These are phyloP conservation scores for Dioctria rufipes DNA, from an alignment of 2,888 invertebrate genomes.

Conservation along the genomic window DNA sequence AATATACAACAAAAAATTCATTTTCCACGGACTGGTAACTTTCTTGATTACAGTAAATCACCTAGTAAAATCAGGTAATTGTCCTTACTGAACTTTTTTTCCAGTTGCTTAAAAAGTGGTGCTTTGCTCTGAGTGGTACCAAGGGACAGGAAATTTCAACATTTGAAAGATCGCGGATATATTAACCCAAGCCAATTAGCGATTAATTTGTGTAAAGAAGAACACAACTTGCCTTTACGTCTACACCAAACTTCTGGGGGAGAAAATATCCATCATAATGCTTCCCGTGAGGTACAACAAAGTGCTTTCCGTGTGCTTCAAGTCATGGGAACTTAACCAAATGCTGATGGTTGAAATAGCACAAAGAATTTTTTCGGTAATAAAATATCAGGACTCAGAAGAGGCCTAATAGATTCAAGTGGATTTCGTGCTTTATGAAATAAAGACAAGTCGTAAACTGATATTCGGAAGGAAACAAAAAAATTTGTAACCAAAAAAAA, in stretches of 20 bases:
- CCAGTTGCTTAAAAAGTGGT: constrained; percentile 33
- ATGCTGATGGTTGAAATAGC: constrained; percentile 35
- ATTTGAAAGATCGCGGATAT: constrained; percentile 38
- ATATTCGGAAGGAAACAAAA: constrained; percentile 25
- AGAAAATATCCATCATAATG: background rate
- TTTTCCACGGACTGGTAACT: background rate
- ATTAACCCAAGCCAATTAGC: constrained; percentile 57
- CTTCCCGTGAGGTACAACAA: background rate
- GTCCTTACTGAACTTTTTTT: constrained; percentile 40
- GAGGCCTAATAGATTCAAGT: constrained; percentile 54
- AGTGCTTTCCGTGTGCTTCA: constrained; percentile 29
- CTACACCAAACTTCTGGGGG: background rate
- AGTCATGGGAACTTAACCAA: constrained; percentile 41
- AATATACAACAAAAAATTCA: background rate
- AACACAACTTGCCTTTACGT: constrained; percentile 30
- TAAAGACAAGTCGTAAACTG: constrained; percentile 52
- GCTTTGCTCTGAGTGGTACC: constrained; percentile 40
- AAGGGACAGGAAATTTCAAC: constrained; percentile 34
- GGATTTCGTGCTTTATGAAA: constrained; percentile 46
- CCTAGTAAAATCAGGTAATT: constrained; percentile 23
- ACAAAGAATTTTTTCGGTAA: constrained; percentile 46
- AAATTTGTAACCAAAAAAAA: constrained; percentile 29
- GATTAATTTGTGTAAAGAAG: constrained; percentile 55
- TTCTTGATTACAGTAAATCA: constrained; percentile 9
- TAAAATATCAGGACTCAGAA: constrained; percentile 47